phyloP scores from a whole-genome alignment of 1,140 invertebrate genomes.

The Lanistes nyassanus region DNA sequence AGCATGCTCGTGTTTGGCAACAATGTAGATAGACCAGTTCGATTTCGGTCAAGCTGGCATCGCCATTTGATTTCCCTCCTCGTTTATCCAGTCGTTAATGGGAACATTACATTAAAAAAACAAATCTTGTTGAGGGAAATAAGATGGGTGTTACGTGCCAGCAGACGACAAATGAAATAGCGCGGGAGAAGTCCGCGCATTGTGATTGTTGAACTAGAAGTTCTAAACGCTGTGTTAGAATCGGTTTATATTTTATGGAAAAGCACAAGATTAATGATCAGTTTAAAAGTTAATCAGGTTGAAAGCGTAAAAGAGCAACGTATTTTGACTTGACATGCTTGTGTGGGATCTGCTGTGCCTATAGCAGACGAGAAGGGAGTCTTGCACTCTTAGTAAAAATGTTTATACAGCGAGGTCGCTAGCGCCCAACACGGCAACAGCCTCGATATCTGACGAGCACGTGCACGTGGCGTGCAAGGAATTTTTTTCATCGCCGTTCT shows the following conservation, averaged over 20 bases:
- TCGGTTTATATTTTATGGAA: no score
- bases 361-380: background rate
- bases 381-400: background rate
- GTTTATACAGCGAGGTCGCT: background rate
- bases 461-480: constrained; percentile 9
- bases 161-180: no score
- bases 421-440: background rate
- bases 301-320: background rate
- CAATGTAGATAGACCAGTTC: background rate
- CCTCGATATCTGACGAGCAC: constrained; percentile 3
- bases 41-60: background rate
- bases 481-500: constrained; percentile 5
- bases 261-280: background rate
- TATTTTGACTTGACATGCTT: background rate
- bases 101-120: background rate
- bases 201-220: no score
- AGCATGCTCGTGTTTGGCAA: no score
- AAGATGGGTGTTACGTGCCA: no score
- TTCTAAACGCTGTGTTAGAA: no score
- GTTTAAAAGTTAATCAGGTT: background rate
- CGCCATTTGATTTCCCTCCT: background rate
- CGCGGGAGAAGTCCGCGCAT: no score
- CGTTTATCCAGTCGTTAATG: background rate
- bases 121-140: background rate
- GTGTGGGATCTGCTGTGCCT: background rate